Evolutionary conservation across 2,888 invertebrate genomes (phyloP).

Genomic region (Coecobrya sp.): DNA sequence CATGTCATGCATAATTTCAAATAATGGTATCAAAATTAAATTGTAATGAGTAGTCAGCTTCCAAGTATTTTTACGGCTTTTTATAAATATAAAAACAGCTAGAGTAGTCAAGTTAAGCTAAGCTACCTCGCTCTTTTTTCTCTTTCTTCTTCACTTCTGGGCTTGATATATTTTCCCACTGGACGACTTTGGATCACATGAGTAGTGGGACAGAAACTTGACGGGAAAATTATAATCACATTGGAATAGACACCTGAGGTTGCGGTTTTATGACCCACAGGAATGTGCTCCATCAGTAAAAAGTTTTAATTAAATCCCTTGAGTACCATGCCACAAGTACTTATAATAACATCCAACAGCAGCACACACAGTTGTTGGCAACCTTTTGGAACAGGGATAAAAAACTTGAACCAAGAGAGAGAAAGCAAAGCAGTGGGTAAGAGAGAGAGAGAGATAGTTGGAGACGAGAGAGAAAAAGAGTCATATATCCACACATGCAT

Average conservation of each 20-base stretch:
- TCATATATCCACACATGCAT: constrained; percentile 76
- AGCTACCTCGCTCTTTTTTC: not conserved
- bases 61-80: constrained; percentile 20
- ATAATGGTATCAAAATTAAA: constrained; percentile 80
- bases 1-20: constrained; percentile 76
- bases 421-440: constrained; percentile 9
- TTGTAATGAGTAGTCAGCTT: constrained; percentile 67
- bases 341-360: constrained; percentile 66
- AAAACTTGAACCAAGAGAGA: not conserved
- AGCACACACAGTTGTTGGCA: constrained; percentile 60
- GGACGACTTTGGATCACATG: constrained; percentile 72
- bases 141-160: constrained; percentile 10
- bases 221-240: constrained; percentile 82
- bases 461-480: constrained; percentile 64
- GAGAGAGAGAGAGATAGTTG: constrained; percentile 36
- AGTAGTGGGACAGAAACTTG: constrained; percentile 72
- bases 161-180: constrained; percentile 70
- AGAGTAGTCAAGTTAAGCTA: not conserved
- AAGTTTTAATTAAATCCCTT: constrained; percentile 82
- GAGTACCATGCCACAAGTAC: constrained; percentile 81
- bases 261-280: constrained; percentile 83
- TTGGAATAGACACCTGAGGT: constrained; percentile 82
- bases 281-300: constrained; percentile 81
- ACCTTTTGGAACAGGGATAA: not conserved
- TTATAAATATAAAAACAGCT: not conserved